These are phyloP conservation scores for Nomada ferruginata DNA, from an alignment of 2,888 invertebrate genomes.

Conservation along the genomic window DNA sequence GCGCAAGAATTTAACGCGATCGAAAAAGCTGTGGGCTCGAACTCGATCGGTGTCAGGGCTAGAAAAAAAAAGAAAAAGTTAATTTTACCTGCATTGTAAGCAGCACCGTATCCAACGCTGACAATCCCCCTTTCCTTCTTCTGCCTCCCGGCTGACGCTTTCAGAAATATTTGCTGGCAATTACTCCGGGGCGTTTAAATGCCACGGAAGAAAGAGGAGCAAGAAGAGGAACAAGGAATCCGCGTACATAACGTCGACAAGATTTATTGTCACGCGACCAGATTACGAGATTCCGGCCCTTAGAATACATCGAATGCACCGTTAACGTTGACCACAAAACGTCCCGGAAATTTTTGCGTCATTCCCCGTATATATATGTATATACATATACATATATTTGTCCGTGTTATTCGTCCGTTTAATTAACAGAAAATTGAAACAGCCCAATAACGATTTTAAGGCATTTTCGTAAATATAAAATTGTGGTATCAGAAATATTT, in stretches of 20 bases:
- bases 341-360: neutral
- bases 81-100: constrained; percentile 36
- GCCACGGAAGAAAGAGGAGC: constrained; percentile 51
- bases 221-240: constrained; percentile 60
- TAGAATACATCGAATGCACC: constrained; percentile 49
- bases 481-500: too few species aligned
- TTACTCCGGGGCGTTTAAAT: constrained; percentile 61
- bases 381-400: neutral
- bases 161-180: constrained; percentile 68
- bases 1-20: neutral
- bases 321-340: constrained; percentile 32
- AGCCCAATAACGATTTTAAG: too few species aligned
- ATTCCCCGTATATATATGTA: too few species aligned
- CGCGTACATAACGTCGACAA: constrained; percentile 63
- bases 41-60: constrained; percentile 15
- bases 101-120: constrained; percentile 44
- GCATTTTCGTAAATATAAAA: too few species aligned
- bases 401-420: neutral
- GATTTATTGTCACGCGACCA: constrained; percentile 64
- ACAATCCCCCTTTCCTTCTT: constrained; percentile 44
- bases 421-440: neutral
- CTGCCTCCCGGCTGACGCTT: constrained; percentile 65
- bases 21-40: constrained; percentile 1
- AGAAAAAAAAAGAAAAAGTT: constrained; percentile 33
- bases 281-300: constrained; percentile 57